These are phyloP conservation scores for Darevskia mixta DNA, from an alignment of 2,797 vertebrate species.

Conservation along the genomic window DNA sequence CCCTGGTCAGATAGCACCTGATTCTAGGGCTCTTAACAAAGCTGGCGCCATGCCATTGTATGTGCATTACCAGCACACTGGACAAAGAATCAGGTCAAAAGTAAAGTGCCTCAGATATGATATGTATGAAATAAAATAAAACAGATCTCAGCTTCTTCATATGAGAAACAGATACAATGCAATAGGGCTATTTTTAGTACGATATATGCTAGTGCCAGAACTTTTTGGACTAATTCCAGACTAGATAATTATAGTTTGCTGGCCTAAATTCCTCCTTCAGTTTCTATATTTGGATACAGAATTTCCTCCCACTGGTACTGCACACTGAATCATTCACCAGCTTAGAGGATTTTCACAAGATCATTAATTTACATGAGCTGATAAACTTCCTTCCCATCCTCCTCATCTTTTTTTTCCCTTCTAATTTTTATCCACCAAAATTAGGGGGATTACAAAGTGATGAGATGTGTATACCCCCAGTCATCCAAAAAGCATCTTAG, in stretches of 20 bases:
- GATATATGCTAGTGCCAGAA: background rate
- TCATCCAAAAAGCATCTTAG: background rate
- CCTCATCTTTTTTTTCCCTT: background rate
- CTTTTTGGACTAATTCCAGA: slow-evolving; percentile 18
- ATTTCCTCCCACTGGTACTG: background rate
- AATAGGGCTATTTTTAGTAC: slow-evolving; percentile 27
- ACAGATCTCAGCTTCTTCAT: background rate
- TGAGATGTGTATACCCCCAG: background rate
- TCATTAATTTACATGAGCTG: background rate
- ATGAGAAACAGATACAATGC: slow-evolving; percentile 6
- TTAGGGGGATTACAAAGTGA: background rate
- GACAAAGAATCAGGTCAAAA: background rate
- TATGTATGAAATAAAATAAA: background rate
- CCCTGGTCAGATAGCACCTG: background rate
- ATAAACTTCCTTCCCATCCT: background rate
- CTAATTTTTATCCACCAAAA: background rate
- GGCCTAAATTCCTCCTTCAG: background rate
- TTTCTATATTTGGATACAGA: slow-evolving; percentile 2
- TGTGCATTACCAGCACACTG: background rate
- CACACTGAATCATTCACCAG: background rate
- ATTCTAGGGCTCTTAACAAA: background rate
- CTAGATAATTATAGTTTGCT: rapidly evolving
- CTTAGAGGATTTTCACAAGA: background rate
- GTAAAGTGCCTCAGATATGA: background rate
- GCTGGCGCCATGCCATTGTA: background rate